phyloP scores from a whole-genome alignment of 1,140 invertebrate genomes.

The Drosophila arizonae region DNA sequence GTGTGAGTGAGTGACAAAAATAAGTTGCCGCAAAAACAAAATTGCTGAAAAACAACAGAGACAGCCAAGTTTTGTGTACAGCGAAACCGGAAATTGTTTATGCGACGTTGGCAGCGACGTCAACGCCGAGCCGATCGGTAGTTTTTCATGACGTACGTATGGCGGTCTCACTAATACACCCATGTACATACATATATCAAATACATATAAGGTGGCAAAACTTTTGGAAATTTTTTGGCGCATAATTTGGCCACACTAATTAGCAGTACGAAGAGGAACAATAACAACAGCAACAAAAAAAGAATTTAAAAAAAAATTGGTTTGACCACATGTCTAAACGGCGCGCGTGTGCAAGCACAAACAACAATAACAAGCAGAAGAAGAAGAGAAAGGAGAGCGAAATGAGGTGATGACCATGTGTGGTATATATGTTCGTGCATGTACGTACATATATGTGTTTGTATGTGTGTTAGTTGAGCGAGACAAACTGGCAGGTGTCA shows the following conservation, averaged over 20 bases:
- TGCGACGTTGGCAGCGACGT: constrained; percentile 43
- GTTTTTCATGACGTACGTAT: constrained; percentile 72
- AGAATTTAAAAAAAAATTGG: not conserved
- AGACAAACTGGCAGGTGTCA: constrained; percentile 78
- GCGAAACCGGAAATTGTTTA: constrained; percentile 78
- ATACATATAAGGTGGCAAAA: constrained; percentile 29
- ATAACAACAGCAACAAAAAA: constrained; percentile 40
- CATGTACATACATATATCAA: not conserved
- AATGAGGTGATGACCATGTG: constrained; percentile 62
- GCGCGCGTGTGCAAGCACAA: constrained; percentile 49
- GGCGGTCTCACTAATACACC: constrained; percentile 7
- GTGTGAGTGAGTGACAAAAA: constrained; percentile 64
- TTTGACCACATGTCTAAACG: constrained; percentile 67
- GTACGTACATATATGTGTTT: constrained; percentile 16
- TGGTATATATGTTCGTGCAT: constrained; percentile 25
- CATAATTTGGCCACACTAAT: constrained; percentile 78
- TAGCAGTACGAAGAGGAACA: constrained; percentile 55
- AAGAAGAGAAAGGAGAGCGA: constrained; percentile 55
- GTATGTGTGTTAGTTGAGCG: constrained; percentile 49
- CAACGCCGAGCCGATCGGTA: constrained; percentile 46
- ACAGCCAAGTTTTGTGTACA: constrained; percentile 46
- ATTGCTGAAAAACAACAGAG: constrained; percentile 66
- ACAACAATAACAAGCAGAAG: constrained; percentile 25
- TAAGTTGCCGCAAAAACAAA: constrained; percentile 67
- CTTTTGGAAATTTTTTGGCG: constrained; percentile 59